Evolutionary conservation across 2,113 vertebrate genomes (phyloP).

Genomic region (Ceyx melanurus): DNA sequence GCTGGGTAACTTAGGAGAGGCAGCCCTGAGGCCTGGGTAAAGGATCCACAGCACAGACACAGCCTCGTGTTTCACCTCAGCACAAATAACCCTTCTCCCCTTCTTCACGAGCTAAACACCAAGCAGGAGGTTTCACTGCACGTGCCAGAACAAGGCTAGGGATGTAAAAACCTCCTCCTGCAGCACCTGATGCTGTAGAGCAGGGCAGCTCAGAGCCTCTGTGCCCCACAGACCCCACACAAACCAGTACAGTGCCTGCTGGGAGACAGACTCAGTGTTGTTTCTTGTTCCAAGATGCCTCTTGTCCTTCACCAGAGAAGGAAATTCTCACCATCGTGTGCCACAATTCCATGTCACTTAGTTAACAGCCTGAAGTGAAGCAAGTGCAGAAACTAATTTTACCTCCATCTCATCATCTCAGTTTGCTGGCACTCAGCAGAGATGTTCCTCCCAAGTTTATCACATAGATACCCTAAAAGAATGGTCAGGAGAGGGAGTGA

Average conservation of each 20-base stretch:
- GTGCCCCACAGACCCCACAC: not conserved
- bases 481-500: not conserved
- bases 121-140: not conserved
- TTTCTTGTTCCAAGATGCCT: not conserved
- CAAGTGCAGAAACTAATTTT: not conserved
- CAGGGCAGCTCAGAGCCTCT: not conserved
- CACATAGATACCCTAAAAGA: not conserved
- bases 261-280: not conserved
- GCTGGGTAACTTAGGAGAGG: not conserved
- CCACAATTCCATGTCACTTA: not conserved
- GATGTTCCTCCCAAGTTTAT: not conserved
- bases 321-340: not conserved
- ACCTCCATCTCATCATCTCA: fast-evolving
- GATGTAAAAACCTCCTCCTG: not conserved
- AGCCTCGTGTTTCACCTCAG: not conserved
- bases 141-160: not conserved
- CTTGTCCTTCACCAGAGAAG: not conserved
- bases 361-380: not conserved
- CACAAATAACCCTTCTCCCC: constrained; percentile 23
- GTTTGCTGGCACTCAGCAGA: not conserved
- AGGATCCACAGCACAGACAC: not conserved
- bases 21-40: not conserved
- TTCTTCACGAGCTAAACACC: not conserved
- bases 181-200: not conserved
- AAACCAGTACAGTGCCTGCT: not conserved